These are phyloP conservation scores for Tachyglossus aculeatus DNA, from an alignment of 2,797 vertebrate species.

Conservation along the genomic window DNA sequence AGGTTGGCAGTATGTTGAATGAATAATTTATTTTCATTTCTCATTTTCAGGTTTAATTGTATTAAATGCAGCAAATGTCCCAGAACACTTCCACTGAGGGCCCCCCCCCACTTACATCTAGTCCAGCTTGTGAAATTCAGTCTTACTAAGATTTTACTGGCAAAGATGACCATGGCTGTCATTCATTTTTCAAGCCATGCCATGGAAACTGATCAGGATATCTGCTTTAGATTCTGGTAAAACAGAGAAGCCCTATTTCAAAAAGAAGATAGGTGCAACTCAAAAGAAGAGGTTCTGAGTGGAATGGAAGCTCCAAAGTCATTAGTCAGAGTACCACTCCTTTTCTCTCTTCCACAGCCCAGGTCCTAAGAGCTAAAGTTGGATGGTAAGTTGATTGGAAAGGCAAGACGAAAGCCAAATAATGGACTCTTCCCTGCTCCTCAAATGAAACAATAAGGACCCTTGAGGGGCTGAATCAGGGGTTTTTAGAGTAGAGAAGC, in stretches of 20 bases:
- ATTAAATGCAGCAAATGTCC: no score
- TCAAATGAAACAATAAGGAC: slow-evolving; percentile 42
- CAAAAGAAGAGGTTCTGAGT: slow-evolving; percentile 21
- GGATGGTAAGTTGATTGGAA: slow-evolving; percentile 53
- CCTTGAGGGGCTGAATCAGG: slow-evolving; percentile 50
- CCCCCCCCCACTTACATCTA: no score
- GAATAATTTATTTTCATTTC: no score
- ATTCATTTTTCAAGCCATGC: no score
- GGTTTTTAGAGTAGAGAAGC: slow-evolving; percentile 16
- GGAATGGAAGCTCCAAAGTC: slow-evolving; percentile 43
- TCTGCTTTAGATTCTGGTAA: no score
- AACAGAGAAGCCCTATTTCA: slow-evolving; percentile 4
- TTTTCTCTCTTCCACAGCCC: neutral
- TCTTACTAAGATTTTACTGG: no score
- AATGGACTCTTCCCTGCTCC: slow-evolving; percentile 50
- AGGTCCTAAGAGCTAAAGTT: slow-evolving; percentile 42
- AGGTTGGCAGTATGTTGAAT: no score
- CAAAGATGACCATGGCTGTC: no score
- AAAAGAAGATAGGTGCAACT: slow-evolving; percentile 25
- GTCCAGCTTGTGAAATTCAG: no score
- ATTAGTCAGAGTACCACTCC: slow-evolving; percentile 20
- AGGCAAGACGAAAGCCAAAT: slow-evolving; percentile 42
- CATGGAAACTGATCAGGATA: no score
- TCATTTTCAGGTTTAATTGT: no score
- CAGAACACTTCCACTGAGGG: no score